These are phyloP conservation scores for Harpegnathos saltator DNA, from an alignment of 1,140 invertebrate genomes.

Conservation along the genomic window DNA sequence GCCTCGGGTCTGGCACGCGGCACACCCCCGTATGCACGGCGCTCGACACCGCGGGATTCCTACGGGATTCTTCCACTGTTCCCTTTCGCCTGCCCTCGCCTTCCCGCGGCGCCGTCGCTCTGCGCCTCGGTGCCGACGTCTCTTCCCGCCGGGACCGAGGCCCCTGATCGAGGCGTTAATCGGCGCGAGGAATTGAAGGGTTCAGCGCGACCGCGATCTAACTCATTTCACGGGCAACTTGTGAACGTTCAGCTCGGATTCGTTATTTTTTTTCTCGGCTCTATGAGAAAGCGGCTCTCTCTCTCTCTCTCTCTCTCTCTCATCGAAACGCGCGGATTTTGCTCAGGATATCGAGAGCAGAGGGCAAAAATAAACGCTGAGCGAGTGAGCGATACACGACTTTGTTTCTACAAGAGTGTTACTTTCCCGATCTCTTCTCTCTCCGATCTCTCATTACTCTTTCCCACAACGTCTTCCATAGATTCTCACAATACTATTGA, in stretches of 20 bases:
- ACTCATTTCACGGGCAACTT: neutral
- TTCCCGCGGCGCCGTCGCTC: constrained; percentile 16
- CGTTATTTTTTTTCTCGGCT: neutral
- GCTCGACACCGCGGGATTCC: constrained; percentile 68
- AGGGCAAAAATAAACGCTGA: too few species aligned
- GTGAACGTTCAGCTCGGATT: neutral
- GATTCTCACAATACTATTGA: too few species aligned
- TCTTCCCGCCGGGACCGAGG: constrained; percentile 19
- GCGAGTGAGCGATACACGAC: too few species aligned
- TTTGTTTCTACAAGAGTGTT: too few species aligned
- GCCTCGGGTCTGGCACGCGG: constrained; percentile 83
- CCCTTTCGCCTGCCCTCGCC: constrained; percentile 23
- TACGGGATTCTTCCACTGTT: constrained; percentile 47
- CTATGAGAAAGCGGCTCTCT: too few species aligned
- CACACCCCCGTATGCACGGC: constrained; percentile 78
- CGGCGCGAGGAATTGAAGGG: neutral
- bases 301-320: too few species aligned
- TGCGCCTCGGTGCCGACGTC: neutral
- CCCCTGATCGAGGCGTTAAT: neutral
- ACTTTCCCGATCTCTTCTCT: too few species aligned
- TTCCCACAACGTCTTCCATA: too few species aligned
- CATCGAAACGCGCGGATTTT: too few species aligned
- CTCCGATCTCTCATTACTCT: too few species aligned
- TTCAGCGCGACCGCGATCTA: neutral
- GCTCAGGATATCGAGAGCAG: too few species aligned